Evolutionary conservation across 2,888 invertebrate genomes (phyloP).

Genomic region (Xanthia icteritia): DNA sequence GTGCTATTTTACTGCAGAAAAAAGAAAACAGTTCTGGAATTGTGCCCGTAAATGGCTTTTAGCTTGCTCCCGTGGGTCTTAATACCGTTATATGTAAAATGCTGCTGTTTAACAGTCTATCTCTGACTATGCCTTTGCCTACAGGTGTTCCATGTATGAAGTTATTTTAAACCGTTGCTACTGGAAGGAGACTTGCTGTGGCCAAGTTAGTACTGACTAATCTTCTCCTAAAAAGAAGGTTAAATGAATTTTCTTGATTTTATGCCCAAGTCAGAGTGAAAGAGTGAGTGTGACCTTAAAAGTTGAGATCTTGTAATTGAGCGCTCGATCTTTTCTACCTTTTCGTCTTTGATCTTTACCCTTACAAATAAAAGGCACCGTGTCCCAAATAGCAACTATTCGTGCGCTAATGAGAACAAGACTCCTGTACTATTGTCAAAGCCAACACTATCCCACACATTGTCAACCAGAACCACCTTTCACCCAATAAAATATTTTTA

Average conservation of each 20-base stretch:
- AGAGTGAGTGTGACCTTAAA: background rate
- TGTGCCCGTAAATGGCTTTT: background rate
- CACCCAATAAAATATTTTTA: conserved; percentile 75
- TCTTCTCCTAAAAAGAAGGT: background rate
- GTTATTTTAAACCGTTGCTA: background rate
- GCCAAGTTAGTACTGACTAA: too few species aligned
- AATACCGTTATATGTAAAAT: background rate
- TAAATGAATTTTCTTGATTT: too few species aligned
- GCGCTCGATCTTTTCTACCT: background rate
- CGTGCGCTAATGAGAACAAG: conserved; percentile 18
- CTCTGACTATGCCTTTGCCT: background rate
- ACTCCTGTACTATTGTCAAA: background rate
- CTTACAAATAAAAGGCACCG: background rate
- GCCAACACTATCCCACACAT: conserved; percentile 39
- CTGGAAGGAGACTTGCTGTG: background rate
- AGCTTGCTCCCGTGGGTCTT: background rate
- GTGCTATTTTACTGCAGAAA: background rate
- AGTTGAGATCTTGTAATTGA: background rate
- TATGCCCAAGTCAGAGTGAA: too few species aligned
- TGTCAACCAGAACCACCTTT: conserved; percentile 45
- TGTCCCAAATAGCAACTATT: conserved; percentile 6
- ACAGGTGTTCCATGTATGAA: background rate
- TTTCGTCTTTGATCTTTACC: background rate
- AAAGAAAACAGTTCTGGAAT: conserved; percentile 1
- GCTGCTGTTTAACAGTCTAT: background rate